Evolutionary conservation across 2,888 invertebrate genomes (phyloP), one percentile per base, ranked within the genome.

Genomic region (Synergus japonicus): DNA sequence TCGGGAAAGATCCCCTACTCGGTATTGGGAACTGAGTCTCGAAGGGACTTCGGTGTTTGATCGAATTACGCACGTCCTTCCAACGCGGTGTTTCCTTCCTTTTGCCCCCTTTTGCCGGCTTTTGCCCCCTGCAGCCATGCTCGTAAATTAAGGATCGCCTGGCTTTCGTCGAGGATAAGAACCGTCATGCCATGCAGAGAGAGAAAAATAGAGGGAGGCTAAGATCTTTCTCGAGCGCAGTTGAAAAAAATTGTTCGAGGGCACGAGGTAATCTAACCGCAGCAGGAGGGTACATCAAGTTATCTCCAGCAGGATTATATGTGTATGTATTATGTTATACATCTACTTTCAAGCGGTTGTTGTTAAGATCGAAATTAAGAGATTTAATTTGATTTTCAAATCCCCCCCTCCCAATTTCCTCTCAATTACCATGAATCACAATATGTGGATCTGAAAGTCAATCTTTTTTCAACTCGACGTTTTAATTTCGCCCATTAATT

Each of bases 141-240:
- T 18, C 60, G 60, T 60, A 60, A 60, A 60, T 60, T 60, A 60
- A 60, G 60, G 60, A 60, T 60, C 60, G 22, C 60, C 22, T 60
- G 12, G 22, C 60, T 60, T 60, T 60, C 60, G 22, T 60, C 22
- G 22, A 60, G 60, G 60, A 60, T 60, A 60, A 22, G 60, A 60
- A 60, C 60, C 22, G 22, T 12, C 60, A 60, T 60, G 60, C 60
- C 60, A 22, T 22, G 12, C 60, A 4, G 60, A 60, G 22, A 22
- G 10, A 12, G 22, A 10, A 60, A 22, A 60, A 60, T 60, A 60
- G 22, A 60, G 60, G 60, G 22, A 60, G 18, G 22, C 60, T 60
- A 12, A 60, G 60, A 60, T 60, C 60, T 4, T 60, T 60, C 12
- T 60, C 22, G n/a, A n/a, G 4, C 22, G 60, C 60, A 60, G 22